phyloP scores from a whole-genome alignment of 2,113 vertebrate genomes.

The Rhadina sibilatrix region DNA sequence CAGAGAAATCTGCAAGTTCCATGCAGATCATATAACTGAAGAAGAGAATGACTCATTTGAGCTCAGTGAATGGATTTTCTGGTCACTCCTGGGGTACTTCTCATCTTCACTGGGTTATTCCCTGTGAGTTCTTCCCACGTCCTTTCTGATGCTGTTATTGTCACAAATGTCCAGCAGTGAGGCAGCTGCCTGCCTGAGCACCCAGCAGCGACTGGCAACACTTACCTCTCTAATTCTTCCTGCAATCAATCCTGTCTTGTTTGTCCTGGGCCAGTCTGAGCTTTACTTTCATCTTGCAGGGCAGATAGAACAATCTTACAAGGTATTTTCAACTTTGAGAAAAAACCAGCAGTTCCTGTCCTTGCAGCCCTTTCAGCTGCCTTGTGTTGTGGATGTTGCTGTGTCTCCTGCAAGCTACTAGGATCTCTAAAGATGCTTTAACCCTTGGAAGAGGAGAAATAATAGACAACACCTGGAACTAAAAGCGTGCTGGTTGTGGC shows the following conservation, averaged over 20 bases:
- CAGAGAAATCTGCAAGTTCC: neutral
- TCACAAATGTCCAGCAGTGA: fast-evolving
- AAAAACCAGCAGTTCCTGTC: neutral
- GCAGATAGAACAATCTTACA: neutral
- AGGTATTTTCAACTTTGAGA: neutral
- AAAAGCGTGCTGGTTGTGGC: neutral
- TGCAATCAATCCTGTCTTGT: neutral
- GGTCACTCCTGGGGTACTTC: neutral
- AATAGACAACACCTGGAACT: neutral
- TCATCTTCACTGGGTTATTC: neutral
- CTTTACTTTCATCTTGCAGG: neutral
- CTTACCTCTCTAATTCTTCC: neutral
- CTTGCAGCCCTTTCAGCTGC: fast-evolving
- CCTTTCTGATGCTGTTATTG: neutral
- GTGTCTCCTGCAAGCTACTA: neutral
- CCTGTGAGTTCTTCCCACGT: neutral
- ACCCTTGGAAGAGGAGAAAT: neutral
- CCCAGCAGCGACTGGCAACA: fast-evolving
- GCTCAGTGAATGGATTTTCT: neutral
- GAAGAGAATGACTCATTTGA: neutral
- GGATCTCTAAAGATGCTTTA: neutral
- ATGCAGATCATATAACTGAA: neutral
- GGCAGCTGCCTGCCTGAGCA: neutral
- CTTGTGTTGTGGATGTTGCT: fast-evolving
- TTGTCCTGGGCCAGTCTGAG: neutral